phyloP scores from a whole-genome alignment of 53 echinoderm and acorn worm species.

The Actinopyga echinites region DNA sequence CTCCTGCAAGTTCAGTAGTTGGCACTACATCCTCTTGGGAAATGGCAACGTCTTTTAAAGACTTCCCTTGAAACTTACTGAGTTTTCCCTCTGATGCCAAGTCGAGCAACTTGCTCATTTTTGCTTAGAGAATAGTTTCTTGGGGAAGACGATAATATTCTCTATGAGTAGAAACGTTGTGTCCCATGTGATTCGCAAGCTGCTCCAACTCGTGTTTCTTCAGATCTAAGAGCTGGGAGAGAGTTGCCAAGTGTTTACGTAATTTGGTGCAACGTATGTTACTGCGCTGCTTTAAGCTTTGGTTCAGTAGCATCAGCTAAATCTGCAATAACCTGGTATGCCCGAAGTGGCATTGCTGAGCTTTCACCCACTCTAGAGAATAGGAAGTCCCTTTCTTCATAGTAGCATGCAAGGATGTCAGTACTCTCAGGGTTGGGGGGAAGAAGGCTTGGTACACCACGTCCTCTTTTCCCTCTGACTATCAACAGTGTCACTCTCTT shows the following conservation, averaged over 20 bases:
- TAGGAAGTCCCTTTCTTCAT: not conserved
- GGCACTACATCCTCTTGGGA: not conserved
- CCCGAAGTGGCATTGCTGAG: not conserved
- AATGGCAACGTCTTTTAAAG: conserved; percentile 27
- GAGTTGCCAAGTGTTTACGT: conserved; percentile 1
- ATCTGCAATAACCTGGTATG: conserved; percentile 10
- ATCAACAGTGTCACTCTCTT: conserved; percentile 28
- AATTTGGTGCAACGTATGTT: not conserved
- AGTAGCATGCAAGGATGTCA: conserved; percentile 24
- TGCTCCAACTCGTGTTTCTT: conserved; percentile 59
- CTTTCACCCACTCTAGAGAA: conserved; percentile 30
- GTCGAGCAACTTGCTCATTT: conserved; percentile 52
- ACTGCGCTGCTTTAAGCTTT: not conserved
- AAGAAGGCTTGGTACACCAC: conserved; percentile 42
- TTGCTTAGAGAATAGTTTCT: conserved; percentile 50
- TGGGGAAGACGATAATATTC: conserved; percentile 51
- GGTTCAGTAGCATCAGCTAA: not conserved
- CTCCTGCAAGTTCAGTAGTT: not conserved
- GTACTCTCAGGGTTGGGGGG: conserved; percentile 28
- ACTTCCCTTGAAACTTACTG: conserved; percentile 7
- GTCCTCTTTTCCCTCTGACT: conserved; percentile 47
- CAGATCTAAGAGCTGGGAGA: conserved; percentile 46
- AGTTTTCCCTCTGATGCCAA: conserved; percentile 32
- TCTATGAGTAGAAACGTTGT: conserved; percentile 38
- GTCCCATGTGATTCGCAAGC: conserved; percentile 61